A percentile compares a stretch with the other conserved stretches of the same genome.
Evolutionary conservation across 1,140 invertebrate species (phyloP).

Genomic region (Pygmarrhopalites habei): DNA sequence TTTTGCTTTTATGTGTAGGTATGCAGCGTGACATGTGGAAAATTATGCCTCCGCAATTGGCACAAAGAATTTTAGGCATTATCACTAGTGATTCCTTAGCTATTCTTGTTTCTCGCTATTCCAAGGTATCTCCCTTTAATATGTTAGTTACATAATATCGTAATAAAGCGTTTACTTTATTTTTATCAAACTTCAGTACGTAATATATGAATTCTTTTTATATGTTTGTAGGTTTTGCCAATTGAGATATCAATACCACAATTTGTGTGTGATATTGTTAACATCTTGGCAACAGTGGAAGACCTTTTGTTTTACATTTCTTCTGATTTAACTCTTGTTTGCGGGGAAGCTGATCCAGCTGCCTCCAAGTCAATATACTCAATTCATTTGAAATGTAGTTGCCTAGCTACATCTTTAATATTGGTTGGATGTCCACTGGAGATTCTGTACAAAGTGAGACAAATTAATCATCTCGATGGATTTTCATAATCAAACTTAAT

Average conservation of each 20-base stretch:
- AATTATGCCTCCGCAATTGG: conserved; percentile 35
- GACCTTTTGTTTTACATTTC: conserved; percentile 34
- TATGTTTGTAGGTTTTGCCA: conserved; percentile 29
- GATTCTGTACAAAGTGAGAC: conserved; percentile 59
- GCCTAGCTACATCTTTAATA: conserved; percentile 61
- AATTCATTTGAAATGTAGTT: conserved; percentile 68
- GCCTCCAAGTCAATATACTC: conserved; percentile 30
- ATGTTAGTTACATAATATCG: too few relatives aligned
- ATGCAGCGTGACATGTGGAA: conserved; percentile 38
- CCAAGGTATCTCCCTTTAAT: too few relatives aligned
- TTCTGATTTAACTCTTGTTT: conserved; percentile 19
- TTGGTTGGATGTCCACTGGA: conserved; percentile 62
- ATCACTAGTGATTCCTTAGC: conserved; percentile 36
- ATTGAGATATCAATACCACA: conserved; percentile 21
- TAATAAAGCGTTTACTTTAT: conserved; percentile 4
- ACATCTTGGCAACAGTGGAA: conserved; percentile 34
- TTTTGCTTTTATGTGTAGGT: conserved; percentile 19
- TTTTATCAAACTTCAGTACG: conserved; percentile 4
- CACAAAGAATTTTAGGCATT: conserved; percentile 35
- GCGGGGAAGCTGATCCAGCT: conserved; percentile 29
- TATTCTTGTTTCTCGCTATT: conserved; percentile 30
- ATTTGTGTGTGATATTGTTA: conserved; percentile 34
- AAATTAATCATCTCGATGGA: not conserved
- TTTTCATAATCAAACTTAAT: not conserved
- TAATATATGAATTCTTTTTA: not conserved